Percentiles rank a stretch among this genome's conserved stretches.
These are phyloP conservation scores for Drosophila recens DNA, from an alignment of 2,888 invertebrate species.

Conservation along the genomic window DNA sequence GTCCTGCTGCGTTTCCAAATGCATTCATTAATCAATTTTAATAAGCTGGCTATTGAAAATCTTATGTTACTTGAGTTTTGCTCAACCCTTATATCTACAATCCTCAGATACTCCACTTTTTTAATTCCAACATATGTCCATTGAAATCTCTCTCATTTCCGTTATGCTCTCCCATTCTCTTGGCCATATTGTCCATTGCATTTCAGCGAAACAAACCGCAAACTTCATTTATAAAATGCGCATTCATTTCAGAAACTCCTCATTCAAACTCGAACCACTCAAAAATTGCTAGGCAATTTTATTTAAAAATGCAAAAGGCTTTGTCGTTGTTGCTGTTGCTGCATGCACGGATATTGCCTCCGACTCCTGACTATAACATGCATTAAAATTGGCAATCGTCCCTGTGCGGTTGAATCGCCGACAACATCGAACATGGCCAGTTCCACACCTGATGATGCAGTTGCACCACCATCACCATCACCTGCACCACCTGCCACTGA, in stretches of 20 bases:
- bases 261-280: neutral
- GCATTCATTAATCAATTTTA: conserved; percentile 23
- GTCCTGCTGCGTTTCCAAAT: neutral
- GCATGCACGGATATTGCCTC: conserved; percentile 42
- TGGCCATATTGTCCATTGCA: conserved; percentile 6
- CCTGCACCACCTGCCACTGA: conserved; percentile 29
- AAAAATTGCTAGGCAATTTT: conserved; percentile 46
- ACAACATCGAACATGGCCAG: conserved; percentile 57
- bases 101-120: neutral
- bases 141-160: conserved; percentile 39
- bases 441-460: conserved; percentile 49
- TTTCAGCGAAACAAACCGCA: conserved; percentile 54
- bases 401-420: conserved; percentile 74
- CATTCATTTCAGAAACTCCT: conserved; percentile 40
- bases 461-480: neutral
- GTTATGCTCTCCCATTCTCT: conserved; percentile 9
- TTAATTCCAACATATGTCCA: conserved; percentile 26
- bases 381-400: conserved; percentile 76
- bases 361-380: conserved; percentile 56
- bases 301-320: conserved; percentile 69
- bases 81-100: conserved; percentile 3
- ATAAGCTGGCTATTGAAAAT: conserved; percentile 1
- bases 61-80: conserved; percentile 10
- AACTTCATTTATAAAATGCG: conserved; percentile 61
- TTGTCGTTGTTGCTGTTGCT: conserved; percentile 38